These are phyloP conservation scores for Volucella bombylans DNA, from an alignment of 2,888 invertebrate genomes.

Conservation along the genomic window DNA sequence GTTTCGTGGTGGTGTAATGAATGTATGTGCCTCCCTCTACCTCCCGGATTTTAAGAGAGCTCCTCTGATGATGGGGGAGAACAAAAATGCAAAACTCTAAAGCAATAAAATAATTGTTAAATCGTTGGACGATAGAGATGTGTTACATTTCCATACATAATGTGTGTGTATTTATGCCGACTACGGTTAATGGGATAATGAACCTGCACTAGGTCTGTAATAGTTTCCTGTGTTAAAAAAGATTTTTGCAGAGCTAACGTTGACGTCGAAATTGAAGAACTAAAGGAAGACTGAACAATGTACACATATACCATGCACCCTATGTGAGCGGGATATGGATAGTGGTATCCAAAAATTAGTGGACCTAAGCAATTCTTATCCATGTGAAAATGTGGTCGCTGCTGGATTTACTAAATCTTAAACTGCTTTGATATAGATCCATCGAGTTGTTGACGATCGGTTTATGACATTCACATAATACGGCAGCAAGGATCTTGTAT, in stretches of 20 bases:
- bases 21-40: neutral
- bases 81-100: neutral
- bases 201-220: neutral
- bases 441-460: no score
- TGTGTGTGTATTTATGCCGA: conserved; percentile 29
- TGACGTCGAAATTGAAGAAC: no score
- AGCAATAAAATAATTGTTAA: conserved; percentile 56
- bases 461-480: no score
- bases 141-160: conserved; percentile 30
- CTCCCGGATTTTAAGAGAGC: neutral
- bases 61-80: neutral
- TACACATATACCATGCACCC: neutral
- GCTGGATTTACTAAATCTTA: no score
- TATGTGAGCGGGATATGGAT: no score
- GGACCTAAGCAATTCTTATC: no score
- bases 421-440: no score
- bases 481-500: no score
- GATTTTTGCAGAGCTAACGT: neutral
- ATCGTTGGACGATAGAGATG: conserved; percentile 44
- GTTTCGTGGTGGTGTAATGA: neutral
- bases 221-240: neutral
- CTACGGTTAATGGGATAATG: conserved; percentile 44
- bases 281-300: neutral
- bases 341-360: no score
- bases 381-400: no score